Evolutionary conservation across 2,113 vertebrate genomes (phyloP).

Genomic region (Crotalus viridis): DNA sequence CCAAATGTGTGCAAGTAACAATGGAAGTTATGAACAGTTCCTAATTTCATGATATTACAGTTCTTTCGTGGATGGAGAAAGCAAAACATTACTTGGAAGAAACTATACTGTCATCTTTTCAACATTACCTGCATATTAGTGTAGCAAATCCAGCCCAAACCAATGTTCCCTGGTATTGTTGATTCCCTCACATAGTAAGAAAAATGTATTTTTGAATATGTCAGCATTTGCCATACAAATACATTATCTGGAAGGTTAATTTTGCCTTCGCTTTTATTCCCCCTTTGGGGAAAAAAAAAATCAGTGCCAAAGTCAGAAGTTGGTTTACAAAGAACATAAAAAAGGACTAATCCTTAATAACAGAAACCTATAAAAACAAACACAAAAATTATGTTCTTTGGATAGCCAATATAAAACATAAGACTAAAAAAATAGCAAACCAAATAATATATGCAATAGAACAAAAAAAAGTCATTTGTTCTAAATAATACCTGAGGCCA

Average conservation of each 20-base stretch:
- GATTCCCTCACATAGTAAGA: not conserved
- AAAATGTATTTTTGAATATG: not conserved
- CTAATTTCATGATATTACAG: not conserved
- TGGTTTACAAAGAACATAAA: not conserved
- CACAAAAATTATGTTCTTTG: not conserved
- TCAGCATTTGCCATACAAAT: not conserved
- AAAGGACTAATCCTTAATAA: not conserved
- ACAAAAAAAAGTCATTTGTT: not conserved
- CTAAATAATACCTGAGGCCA: slow-evolving; percentile 12
- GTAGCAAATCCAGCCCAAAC: not conserved
- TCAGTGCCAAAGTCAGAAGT: not conserved
- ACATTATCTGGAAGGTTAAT: not conserved
- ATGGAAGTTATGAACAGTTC: not conserved
- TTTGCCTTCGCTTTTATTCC: not conserved
- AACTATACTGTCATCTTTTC: not conserved
- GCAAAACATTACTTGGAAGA: not conserved
- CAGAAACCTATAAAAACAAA: not conserved
- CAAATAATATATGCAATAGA: not conserved
- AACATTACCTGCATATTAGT: not conserved
- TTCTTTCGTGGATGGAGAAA: not conserved
- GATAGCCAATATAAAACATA: not conserved
- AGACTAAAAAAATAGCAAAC: not conserved
- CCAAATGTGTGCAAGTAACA: not conserved
- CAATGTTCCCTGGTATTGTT: not conserved
- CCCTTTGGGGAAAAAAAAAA: not conserved